Conservation (phyloP, 1,140 invertebrate genomes). For the Ostrea denselamellosa region DNA sequence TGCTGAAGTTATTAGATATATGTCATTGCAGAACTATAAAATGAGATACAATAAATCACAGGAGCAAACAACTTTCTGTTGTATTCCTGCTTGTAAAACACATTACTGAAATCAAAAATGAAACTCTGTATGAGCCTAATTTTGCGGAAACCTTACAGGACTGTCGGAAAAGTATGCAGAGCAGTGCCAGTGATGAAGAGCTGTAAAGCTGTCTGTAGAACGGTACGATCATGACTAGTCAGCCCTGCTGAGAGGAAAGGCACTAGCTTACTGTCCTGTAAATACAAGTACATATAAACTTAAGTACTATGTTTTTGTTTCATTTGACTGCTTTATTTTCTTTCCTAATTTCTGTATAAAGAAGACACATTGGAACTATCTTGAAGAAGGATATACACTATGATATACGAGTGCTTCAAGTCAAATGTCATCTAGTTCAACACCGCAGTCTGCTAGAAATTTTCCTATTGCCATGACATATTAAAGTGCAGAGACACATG, state of each 20-base stretch:
- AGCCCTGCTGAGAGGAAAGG: slow-evolving; percentile 65
- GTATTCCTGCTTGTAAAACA: too few relatives aligned
- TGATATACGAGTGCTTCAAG: too few relatives aligned
- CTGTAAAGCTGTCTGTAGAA: slow-evolving; percentile 64
- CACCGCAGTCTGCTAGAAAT: too few relatives aligned
- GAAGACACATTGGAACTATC: background rate
- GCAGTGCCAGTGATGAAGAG: slow-evolving; percentile 58
- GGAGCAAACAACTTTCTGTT: too few relatives aligned
- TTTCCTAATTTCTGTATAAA: background rate
- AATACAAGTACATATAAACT: background rate
- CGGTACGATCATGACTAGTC: slow-evolving; percentile 56
- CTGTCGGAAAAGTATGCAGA: slow-evolving; percentile 61
- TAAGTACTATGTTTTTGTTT: background rate
- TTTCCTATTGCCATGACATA: too few relatives aligned
- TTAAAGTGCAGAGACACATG: too few relatives aligned
- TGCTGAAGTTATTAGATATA: too few relatives aligned
- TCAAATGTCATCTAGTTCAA: too few relatives aligned
- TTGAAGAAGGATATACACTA: too few relatives aligned
- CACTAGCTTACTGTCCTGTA: slow-evolving; percentile 64
- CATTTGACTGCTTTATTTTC: slow-evolving; percentile 25
- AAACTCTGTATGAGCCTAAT: background rate
- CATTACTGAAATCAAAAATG: too few relatives aligned
- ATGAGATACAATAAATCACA: too few relatives aligned
- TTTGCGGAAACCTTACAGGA: slow-evolving; percentile 58
- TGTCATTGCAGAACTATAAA: too few relatives aligned